These are phyloP conservation scores for Polietes domitor DNA, from an alignment of 2,888 invertebrate genomes.

Conservation along the genomic window DNA sequence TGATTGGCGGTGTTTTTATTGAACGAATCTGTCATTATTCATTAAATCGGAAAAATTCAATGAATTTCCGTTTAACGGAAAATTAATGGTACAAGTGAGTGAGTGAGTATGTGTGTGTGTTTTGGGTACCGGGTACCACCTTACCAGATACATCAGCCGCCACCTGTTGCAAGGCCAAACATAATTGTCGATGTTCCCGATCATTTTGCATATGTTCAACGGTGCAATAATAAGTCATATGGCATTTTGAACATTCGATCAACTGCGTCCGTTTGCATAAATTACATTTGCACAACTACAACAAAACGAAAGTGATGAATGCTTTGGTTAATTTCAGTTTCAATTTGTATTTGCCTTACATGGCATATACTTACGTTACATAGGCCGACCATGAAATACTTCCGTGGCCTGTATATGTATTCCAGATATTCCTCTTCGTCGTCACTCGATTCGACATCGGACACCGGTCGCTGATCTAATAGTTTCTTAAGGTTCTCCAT, in stretches of 20 bases:
- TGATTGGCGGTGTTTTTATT: no score
- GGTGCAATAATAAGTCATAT: conserved; percentile 85
- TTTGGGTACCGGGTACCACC: conserved; percentile 14
- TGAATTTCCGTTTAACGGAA: conserved; percentile 38
- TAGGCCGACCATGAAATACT: conserved; percentile 84
- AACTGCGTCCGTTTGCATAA: conserved; percentile 68
- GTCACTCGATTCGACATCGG: conserved; percentile 77
- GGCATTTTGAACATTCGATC: conserved; percentile 79
- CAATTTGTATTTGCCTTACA: not conserved
- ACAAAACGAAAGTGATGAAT: conserved; percentile 71
- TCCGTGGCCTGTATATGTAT: conserved; percentile 85
- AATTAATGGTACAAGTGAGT: conserved; percentile 9
- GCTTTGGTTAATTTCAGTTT: not conserved
- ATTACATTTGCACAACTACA: conserved; percentile 76
- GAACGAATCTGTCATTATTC: conserved; percentile 36
- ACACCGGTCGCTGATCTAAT: conserved; percentile 75
- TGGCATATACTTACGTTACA: conserved; percentile 81
- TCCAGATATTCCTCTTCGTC: conserved; percentile 84
- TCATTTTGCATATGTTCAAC: conserved; percentile 84
- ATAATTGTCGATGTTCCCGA: conserved; percentile 84
- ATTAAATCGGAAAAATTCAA: conserved; percentile 12
- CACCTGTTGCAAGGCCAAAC: conserved; percentile 84
- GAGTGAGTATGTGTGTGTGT: not conserved
- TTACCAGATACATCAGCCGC: conserved; percentile 82
- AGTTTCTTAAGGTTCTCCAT: conserved; percentile 76